Evolutionary conservation across 2,113 vertebrate genomes (phyloP), one percentile per base, ranked within the genome.

Genomic region (Lophochroa leadbeateri): DNA sequence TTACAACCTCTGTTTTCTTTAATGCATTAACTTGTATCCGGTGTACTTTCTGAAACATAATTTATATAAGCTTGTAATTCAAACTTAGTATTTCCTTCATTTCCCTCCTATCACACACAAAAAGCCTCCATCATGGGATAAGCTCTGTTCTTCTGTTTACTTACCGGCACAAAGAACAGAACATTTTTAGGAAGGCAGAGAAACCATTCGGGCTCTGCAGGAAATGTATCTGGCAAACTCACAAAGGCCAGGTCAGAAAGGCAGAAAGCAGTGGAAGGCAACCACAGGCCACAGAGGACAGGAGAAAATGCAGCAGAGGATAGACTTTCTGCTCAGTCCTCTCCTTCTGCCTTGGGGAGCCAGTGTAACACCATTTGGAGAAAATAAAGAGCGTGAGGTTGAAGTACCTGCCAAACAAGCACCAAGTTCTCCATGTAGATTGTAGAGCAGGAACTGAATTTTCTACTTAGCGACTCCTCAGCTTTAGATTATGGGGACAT

Each of bases 1-100:
- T 63, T 81, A 88, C 19, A 65, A 83, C 25, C 19, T 82, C 31
- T 53, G 49, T 50, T 88, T 63, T 89, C 49, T 82, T 86, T 83
- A 89, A 94, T 37, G 33, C n/a, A 79, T 79, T 72, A 87, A 85
- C 67, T 92, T 91, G 80, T 82, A 84, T 91, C 92, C 67, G 13
- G 61, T 93, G 90, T 94, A 96, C 86, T 94, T 91, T 95, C 83
- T 79, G 86, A 93, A 92, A 79, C 37, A 84, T 84, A 84, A 93
- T 94, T 96, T 90, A 92, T 72, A 92, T 69, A 82, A 71, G 57
- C 52, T 78, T 72, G 55, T 78, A 94, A 94, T 75, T 96, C 60
- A 88, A 83, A 78, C 46, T 74, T 70, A 92, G 82, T 64, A 46
- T 79, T 95, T 95, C 92, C 94, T 96, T 88, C 82, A 88, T 93